phyloP scores from a whole-genome alignment of 2,888 invertebrate genomes.

The Holacanthella duospinosa region DNA sequence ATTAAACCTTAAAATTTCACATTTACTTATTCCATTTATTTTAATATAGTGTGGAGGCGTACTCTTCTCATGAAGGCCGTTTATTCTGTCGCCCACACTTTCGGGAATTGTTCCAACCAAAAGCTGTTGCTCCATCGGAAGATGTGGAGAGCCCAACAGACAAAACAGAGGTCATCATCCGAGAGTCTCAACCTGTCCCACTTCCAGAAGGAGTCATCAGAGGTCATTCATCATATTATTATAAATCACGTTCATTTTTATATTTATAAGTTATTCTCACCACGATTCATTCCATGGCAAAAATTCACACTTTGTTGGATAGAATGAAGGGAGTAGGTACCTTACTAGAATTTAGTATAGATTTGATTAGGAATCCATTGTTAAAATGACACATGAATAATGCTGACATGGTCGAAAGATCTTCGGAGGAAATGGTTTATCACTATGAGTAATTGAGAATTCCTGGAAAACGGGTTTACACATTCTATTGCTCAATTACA shows the following conservation, averaged over 20 bases:
- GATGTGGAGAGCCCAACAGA: slow-evolving; percentile 37
- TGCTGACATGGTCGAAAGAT: too few species aligned
- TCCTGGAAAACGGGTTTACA: too few species aligned
- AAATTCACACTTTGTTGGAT: too few species aligned
- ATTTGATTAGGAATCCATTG: too few species aligned
- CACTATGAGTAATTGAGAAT: too few species aligned
- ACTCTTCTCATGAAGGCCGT: slow-evolving; percentile 79
- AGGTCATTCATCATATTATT: slow-evolving; percentile 47
- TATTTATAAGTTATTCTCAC: too few species aligned
- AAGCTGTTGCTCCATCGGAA: slow-evolving; percentile 61
- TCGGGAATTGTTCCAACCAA: slow-evolving; percentile 81
- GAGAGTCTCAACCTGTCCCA: slow-evolving; percentile 81
- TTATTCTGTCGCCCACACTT: slow-evolving; percentile 90
- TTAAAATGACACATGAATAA: too few species aligned
- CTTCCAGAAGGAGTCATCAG: slow-evolving; percentile 84
- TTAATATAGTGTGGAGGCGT: slow-evolving; percentile 68
- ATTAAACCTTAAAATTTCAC: not conserved
- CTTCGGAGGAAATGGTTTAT: too few species aligned
- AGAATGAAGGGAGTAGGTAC: too few species aligned
- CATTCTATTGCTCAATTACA: too few species aligned
- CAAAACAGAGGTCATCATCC: slow-evolving; percentile 77
- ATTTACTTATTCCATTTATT: not conserved
- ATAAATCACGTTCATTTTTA: not conserved
- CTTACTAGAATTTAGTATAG: too few species aligned
- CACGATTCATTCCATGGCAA: too few species aligned